A percentile compares a stretch with the other conserved stretches of the same genome.
phyloP scores from a whole-genome alignment of 2,797 vertebrate species.

The Micromesistius poutassou region DNA sequence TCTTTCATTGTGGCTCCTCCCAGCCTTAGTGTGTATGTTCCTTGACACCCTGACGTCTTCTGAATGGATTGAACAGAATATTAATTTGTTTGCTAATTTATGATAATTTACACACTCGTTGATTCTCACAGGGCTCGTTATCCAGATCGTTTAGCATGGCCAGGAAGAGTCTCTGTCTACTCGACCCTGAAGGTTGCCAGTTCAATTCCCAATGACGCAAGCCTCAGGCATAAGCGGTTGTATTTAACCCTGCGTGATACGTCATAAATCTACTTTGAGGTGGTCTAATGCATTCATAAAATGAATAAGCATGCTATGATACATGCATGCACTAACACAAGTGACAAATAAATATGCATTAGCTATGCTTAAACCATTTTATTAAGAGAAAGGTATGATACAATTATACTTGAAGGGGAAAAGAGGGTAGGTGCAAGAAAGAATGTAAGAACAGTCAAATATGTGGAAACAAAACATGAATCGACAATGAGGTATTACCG shows the following conservation, averaged over 20 bases:
- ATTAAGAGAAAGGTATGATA: background rate
- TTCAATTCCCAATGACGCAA: conserved; percentile 65
- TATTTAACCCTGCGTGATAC: conserved; percentile 56
- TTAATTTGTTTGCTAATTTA: conserved; percentile 70
- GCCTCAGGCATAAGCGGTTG: conserved; percentile 38
- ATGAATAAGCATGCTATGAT: conserved; percentile 5
- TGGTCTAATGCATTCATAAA: conserved; percentile 25
- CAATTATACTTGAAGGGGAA: background rate
- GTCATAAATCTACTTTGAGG: conserved; percentile 39
- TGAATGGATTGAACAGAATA: conserved; percentile 72
- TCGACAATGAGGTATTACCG: background rate
- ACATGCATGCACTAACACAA: background rate
- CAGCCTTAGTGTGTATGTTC: conserved; percentile 30
- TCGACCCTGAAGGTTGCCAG: conserved; percentile 72
- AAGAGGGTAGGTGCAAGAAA: background rate
- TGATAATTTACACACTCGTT: conserved; percentile 71
- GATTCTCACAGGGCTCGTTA: conserved; percentile 71
- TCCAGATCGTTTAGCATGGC: conserved; percentile 62
- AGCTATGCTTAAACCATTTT: background rate
- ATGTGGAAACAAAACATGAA: background rate
- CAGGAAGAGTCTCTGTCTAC: conserved; percentile 64
- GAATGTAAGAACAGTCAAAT: background rate
- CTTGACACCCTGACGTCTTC: conserved; percentile 57
- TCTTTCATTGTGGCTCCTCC: conserved; percentile 34
- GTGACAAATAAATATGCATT: background rate